Conservation (phyloP, 2,888 invertebrate genomes). For the Biston stratarius region DNA sequence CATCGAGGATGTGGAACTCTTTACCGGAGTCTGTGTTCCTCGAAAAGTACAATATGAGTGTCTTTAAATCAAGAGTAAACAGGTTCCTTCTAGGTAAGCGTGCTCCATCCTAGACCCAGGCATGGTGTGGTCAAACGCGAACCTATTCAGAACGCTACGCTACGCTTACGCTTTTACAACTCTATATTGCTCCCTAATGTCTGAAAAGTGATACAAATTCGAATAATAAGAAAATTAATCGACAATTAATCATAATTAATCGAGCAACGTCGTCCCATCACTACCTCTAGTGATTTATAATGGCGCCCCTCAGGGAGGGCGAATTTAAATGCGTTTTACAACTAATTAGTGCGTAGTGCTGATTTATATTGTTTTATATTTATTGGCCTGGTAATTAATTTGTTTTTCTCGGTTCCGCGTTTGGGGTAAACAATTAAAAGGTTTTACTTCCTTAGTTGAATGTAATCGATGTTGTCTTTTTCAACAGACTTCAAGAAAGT, state of each 20-base stretch:
- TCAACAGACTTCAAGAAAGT: no score
- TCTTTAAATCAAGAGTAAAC: no score
- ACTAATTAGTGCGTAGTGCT: slow-evolving; percentile 47
- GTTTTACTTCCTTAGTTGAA: background rate
- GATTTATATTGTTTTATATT: slow-evolving; percentile 53
- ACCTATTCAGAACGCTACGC: no score
- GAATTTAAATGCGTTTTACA: slow-evolving; percentile 51
- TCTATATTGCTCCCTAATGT: no score
- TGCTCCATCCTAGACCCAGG: no score
- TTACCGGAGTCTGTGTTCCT: no score
- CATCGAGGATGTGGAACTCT: no score
- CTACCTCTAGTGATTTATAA: slow-evolving; percentile 43
- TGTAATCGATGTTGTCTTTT: background rate
- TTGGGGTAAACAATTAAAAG: slow-evolving; percentile 9
- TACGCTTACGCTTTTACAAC: no score
- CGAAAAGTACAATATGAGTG: no score
- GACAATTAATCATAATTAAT: slow-evolving; percentile 20
- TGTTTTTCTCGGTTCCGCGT: slow-evolving; percentile 22
- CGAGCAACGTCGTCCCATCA: slow-evolving; percentile 31
- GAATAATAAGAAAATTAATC: background rate
- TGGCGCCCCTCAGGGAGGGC: slow-evolving; percentile 36
- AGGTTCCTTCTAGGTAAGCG: no score
- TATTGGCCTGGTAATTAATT: slow-evolving; percentile 42
- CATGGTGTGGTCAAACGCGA: no score
- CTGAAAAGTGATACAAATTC: no score